A percentile compares a stretch with the other conserved stretches of the same genome.
phyloP scores from a whole-genome alignment of 2,113 vertebrate species.

The Boulengeromyrus knoepffleri region DNA sequence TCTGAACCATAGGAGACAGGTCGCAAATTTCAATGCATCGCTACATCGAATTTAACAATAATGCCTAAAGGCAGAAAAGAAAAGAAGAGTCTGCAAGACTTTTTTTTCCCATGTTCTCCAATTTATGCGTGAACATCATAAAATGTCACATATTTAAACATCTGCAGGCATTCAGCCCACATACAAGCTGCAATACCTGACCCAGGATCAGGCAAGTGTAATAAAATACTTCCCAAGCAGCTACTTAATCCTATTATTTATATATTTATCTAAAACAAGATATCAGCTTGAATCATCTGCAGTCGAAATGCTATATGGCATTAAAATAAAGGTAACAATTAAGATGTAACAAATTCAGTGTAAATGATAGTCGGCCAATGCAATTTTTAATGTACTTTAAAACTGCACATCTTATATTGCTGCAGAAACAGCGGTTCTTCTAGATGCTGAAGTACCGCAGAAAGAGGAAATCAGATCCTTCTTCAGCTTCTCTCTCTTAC shows the following conservation, averaged over 20 bases:
- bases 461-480: neutral
- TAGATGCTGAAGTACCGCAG: neutral
- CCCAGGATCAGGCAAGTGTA: neutral
- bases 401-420: neutral
- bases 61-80: neutral
- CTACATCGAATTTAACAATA: neutral
- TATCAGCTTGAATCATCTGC: neutral
- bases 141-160: neutral
- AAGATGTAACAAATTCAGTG: neutral
- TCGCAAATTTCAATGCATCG: neutral
- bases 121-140: neutral
- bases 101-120: neutral
- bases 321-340: neutral
- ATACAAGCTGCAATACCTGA: neutral
- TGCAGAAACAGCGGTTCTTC: neutral
- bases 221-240: neutral
- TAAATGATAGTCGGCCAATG: neutral
- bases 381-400: neutral
- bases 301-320: neutral
- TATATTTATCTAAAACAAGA: neutral
- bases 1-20: neutral
- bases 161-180: neutral
- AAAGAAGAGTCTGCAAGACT: neutral
- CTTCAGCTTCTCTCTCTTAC: neutral
- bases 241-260: neutral